These are phyloP conservation scores for Orchestia grillus DNA, from an alignment of 1,140 invertebrate species.

Conservation along the genomic window DNA sequence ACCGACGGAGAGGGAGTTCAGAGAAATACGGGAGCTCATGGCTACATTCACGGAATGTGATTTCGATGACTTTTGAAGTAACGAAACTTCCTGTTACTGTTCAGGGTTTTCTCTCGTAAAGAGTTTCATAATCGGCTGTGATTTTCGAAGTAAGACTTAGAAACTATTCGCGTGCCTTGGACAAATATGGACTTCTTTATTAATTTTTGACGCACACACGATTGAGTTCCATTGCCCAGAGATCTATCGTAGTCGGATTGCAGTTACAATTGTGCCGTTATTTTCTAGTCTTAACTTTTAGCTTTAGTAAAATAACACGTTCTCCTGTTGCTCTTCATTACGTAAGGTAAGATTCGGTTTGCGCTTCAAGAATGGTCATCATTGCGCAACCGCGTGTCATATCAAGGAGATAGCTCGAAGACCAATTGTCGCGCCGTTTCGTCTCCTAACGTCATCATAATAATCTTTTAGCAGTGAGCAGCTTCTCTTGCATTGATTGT, in stretches of 20 bases:
- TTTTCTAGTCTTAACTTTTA: not conserved
- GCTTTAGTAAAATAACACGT: not conserved
- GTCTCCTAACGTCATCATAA: no score
- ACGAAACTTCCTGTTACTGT: not conserved
- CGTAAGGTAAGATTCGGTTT: not conserved
- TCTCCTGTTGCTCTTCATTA: not conserved
- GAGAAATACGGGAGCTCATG: conserved; percentile 34
- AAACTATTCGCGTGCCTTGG: not conserved
- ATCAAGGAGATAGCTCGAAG: not conserved
- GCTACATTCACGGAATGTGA: not conserved
- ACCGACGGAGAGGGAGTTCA: not conserved
- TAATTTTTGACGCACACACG: not conserved
- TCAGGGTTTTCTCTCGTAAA: not conserved
- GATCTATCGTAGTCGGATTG: not conserved
- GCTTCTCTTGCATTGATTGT: not conserved
- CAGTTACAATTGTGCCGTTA: not conserved
- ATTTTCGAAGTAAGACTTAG: not conserved
- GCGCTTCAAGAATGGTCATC: not conserved
- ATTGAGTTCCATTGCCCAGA: not conserved
- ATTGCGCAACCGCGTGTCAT: not conserved
- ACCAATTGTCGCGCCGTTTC: no score
- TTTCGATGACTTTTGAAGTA: conserved; percentile 47
- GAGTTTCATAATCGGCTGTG: not conserved
- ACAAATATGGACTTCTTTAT: not conserved
- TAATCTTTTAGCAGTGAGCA: no score